Conservation (phyloP, 2,888 invertebrate genomes). For the Homarus gammarus region DNA sequence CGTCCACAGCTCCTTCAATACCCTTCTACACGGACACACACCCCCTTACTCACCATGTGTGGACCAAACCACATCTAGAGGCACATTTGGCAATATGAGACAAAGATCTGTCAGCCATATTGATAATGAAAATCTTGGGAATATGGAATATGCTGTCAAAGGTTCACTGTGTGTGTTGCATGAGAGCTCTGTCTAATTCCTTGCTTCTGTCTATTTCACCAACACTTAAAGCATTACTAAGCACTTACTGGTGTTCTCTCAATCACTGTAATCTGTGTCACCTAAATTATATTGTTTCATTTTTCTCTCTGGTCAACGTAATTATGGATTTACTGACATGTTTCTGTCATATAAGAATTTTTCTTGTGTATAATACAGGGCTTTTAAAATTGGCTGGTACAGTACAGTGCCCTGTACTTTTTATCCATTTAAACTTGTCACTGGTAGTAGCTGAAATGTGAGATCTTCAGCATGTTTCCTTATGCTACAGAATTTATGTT, state of each 20-base stretch:
- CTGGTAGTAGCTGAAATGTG: too few relatives aligned
- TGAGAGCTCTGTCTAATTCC: slow-evolving; percentile 39
- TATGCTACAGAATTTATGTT: too few relatives aligned
- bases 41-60: not conserved
- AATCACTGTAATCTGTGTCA: not conserved
- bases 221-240: not conserved
- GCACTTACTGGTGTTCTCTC: not conserved
- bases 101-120: not conserved
- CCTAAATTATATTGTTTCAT: not conserved
- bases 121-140: not conserved
- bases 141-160: not conserved
- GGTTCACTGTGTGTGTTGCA: slow-evolving; percentile 12
- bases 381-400: too few relatives aligned
- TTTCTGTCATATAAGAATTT: not conserved
- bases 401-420: too few relatives aligned
- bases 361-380: too few relatives aligned
- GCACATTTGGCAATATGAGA: not conserved
- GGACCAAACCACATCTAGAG: slow-evolving; percentile 2
- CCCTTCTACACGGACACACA: not conserved
- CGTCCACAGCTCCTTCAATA: not conserved
- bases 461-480: too few relatives aligned
- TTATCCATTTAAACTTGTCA: too few relatives aligned
- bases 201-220: not conserved
- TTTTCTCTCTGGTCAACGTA: not conserved
- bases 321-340: not conserved